A percentile compares a stretch with the other conserved stretches of the same genome.
Evolutionary conservation across 2,113 vertebrate genomes (phyloP).

Genomic region (Ptilorrhoa leucosticta): DNA sequence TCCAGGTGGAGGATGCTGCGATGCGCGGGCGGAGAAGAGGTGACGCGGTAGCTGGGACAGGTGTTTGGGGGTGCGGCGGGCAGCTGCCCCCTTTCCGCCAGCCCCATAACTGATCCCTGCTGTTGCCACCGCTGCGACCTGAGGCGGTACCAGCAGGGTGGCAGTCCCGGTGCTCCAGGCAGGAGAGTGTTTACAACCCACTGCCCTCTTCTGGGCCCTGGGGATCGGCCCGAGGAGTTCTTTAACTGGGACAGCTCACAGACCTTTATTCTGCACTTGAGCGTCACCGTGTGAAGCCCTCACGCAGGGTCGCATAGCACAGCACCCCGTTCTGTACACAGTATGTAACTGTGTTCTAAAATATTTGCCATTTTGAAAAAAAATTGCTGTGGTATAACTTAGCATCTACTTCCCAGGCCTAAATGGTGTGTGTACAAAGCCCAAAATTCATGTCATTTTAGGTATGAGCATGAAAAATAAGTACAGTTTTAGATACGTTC

Average conservation of each 20-base stretch:
- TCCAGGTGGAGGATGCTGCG: not conserved
- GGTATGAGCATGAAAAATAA: not conserved
- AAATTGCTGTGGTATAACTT: not conserved
- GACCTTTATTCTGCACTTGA: not conserved
- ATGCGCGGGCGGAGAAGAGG: not conserved
- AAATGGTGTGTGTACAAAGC: not conserved
- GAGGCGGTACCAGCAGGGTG: rapidly evolving
- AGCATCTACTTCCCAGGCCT: not conserved
- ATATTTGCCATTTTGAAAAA: not conserved
- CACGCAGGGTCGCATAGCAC: not conserved
- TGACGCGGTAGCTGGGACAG: not conserved
- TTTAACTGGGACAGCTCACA: rapidly evolving
- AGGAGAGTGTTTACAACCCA: not conserved
- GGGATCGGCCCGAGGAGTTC: not conserved
- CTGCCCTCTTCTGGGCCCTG: not conserved
- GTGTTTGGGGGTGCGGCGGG: rapidly evolving
- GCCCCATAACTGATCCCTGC: rapidly evolving
- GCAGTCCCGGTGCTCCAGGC: not conserved
- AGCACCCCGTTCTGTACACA: not conserved
- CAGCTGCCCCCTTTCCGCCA: not conserved
- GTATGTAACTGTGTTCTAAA: not conserved
- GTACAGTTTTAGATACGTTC: not conserved
- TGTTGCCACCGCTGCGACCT: not conserved
- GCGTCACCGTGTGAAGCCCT: not conserved
- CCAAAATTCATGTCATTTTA: not conserved